Conservation (phyloP, 2,113 vertebrate genomes). For the Lepisosteus oculatus region DNA sequence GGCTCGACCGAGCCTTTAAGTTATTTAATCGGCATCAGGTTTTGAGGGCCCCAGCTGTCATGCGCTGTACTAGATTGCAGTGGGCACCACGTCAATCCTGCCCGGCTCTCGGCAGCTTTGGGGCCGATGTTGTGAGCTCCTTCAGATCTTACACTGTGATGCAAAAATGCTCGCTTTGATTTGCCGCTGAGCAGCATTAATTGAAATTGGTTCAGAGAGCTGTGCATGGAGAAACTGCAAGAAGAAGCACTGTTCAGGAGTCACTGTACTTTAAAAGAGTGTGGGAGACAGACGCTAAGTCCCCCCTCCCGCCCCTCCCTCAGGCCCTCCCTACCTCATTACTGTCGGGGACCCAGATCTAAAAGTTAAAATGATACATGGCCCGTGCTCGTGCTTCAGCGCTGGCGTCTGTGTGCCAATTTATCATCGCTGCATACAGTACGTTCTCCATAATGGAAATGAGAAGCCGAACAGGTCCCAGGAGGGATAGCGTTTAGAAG, state of each 20-base stretch:
- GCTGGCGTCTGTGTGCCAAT: not conserved
- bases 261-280: no score
- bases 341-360: not conserved
- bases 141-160: no score
- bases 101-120: no score
- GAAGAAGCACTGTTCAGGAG: not conserved
- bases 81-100: no score
- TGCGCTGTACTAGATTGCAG: no score
- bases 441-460: conserved; percentile 25
- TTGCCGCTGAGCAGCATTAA: no score
- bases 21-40: no score
- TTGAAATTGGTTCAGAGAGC: no score
- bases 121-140: no score
- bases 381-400: not conserved
- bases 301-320: not conserved
- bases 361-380: conserved; percentile 1
- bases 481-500: conserved; percentile 9
- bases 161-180: no score
- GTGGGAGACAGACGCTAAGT: not conserved
- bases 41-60: no score
- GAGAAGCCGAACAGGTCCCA: conserved; percentile 18
- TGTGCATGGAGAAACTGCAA: not conserved
- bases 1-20: no score
- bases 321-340: not conserved
- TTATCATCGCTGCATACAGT: not conserved